These are phyloP conservation scores for Anthrax anthrax DNA, from an alignment of 2,888 invertebrate species.

Conservation along the genomic window DNA sequence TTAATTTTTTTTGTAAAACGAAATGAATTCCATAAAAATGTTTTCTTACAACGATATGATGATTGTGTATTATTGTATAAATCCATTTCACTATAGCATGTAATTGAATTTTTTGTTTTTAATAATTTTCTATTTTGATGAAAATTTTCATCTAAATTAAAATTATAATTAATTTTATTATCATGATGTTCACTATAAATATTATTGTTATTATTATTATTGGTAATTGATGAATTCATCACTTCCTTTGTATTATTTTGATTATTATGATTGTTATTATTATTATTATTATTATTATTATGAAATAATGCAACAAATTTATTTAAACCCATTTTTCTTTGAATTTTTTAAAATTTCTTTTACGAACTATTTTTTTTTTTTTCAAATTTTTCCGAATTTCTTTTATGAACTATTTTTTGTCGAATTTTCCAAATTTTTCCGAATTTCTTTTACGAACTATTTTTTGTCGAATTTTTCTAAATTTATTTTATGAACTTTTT, in stretches of 20 bases:
- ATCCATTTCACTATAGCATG: slow-evolving; percentile 26
- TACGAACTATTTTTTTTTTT: no score
- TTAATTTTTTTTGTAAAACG: slow-evolving; percentile 31
- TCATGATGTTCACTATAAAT: not conserved
- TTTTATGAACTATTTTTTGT: no score
- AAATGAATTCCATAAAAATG: slow-evolving; percentile 33
- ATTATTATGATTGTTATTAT: not conserved
- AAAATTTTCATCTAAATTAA: not conserved
- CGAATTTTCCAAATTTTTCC: no score
- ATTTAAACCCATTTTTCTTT: slow-evolving; percentile 29
- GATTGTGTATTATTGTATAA: slow-evolving; percentile 22
- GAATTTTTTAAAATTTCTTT: no score
- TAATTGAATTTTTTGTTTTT: slow-evolving; percentile 1
- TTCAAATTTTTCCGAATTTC: no score
- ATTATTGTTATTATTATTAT: not conserved
- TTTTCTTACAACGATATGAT: slow-evolving; percentile 22
- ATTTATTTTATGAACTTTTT: no score
- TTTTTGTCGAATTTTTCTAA: no score
- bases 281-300: slow-evolving; percentile 24
- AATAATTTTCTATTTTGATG: not conserved
- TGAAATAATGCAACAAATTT: slow-evolving; percentile 34
- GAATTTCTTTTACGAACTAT: no score
- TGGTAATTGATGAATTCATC: not conserved
- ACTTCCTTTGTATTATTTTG: no score
- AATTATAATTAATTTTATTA: not conserved